Evolutionary conservation across 30 jellyfish, hydroid and myxozoan genomes (phyloP).

Genomic region (Hydra vulgaris): DNA sequence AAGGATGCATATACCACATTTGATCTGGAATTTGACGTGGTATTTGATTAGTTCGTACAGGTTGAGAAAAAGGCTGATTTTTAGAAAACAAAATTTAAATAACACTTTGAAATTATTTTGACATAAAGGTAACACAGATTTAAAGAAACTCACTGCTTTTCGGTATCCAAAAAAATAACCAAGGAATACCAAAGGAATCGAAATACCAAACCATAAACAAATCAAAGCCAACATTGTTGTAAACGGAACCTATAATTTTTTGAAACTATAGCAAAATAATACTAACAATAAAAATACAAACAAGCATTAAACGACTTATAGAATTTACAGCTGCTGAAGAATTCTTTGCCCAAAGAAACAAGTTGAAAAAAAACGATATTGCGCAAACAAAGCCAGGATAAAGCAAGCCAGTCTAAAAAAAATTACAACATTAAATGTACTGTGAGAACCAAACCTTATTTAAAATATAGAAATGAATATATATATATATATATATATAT

Average conservation of each 20-base stretch:
- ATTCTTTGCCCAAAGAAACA: slow-evolving; percentile 89
- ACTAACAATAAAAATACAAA: neutral
- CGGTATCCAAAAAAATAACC: slow-evolving; percentile 92
- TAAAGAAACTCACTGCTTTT: slow-evolving; percentile 66
- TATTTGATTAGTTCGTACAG: slow-evolving; percentile 87
- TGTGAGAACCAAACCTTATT: too few species aligned
- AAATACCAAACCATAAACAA: slow-evolving; percentile 90
- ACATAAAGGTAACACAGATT: too few species aligned
- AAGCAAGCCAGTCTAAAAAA: slow-evolving; percentile 74
- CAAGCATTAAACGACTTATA: neutral
- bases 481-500: too few species aligned
- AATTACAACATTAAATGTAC: too few species aligned
- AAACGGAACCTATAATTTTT: slow-evolving; percentile 60
- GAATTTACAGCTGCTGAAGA: slow-evolving; percentile 99
- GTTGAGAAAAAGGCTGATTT: slow-evolving; percentile 67
- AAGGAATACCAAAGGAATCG: slow-evolving; percentile 85
- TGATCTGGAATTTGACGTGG: slow-evolving; percentile 98
- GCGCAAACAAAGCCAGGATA: slow-evolving; percentile 84
- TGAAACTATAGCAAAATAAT: neutral
- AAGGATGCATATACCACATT: slow-evolving; percentile 90
- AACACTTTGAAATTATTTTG: too few species aligned
- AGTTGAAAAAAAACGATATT: slow-evolving; percentile 53
- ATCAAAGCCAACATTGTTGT: slow-evolving; percentile 85
- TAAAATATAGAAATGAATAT: too few species aligned
- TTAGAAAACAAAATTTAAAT: neutral